A percentile compares a stretch with the other conserved stretches of the same genome.
Conservation (phyloP, 2,888 invertebrate genomes). For the Ochropleura leucogaster region DNA sequence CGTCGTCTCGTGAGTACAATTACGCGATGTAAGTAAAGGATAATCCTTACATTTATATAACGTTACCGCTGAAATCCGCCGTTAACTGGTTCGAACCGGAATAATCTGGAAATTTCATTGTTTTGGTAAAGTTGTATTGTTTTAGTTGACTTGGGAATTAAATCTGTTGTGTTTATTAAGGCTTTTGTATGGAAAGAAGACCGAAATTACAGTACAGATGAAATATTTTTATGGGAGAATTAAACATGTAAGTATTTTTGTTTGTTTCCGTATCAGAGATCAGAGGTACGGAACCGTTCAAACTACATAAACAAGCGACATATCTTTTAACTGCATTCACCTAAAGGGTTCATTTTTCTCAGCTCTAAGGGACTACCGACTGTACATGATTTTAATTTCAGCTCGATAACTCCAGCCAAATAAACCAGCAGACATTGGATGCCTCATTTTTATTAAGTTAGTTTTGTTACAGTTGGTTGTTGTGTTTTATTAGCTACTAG, state of each 20-base stretch:
- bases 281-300: too few species aligned
- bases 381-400: too few species aligned
- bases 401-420: too few species aligned
- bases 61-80: conserved; percentile 44
- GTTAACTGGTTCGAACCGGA: conserved; percentile 46
- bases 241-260: neutral
- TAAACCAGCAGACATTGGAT: neutral
- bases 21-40: conserved; percentile 54
- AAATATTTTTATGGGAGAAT: neutral
- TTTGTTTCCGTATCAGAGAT: neutral
- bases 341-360: too few species aligned
- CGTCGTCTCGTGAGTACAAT: conserved; percentile 42
- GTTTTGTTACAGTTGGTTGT: neutral
- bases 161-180: neutral
- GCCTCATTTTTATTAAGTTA: neutral
- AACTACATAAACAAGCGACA: too few species aligned
- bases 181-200: neutral
- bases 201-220: neutral
- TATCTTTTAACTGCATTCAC: too few species aligned
- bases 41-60: conserved; percentile 62
- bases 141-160: conserved; percentile 12
- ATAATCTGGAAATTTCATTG: conserved; percentile 47
- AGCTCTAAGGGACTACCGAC: too few species aligned
- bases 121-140: conserved; percentile 31
- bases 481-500: neutral